Evolutionary conservation across 2,888 invertebrate species (phyloP).

Genomic region (Unio delphinus): DNA sequence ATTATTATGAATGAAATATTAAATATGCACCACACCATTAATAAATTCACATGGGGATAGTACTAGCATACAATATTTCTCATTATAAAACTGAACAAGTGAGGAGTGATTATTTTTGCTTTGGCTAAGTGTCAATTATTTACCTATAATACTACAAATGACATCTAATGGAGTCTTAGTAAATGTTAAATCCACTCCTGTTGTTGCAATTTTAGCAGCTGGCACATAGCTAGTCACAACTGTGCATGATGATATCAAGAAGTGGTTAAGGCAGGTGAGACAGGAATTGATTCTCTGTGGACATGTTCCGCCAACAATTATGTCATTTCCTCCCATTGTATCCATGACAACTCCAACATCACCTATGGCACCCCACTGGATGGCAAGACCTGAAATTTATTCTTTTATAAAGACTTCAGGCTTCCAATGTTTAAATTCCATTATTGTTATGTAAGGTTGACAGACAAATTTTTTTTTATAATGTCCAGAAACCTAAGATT

Average conservation of each 20-base stretch:
- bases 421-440: no score
- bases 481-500: no score
- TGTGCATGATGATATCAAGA: slow-evolving; percentile 81
- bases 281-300: slow-evolving; percentile 96
- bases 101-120: neutral
- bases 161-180: slow-evolving; percentile 73
- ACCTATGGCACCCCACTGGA: slow-evolving; percentile 99
- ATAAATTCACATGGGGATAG: no score
- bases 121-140: slow-evolving; percentile 16
- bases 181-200: no score
- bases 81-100: neutral
- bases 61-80: no score
- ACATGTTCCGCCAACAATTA: slow-evolving; percentile 93
- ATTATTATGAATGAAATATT: no score
- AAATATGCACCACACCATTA: no score
- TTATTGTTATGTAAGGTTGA: no score
- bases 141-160: slow-evolving; percentile 88
- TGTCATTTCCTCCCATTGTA: slow-evolving; percentile 88
- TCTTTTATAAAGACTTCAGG: neutral
- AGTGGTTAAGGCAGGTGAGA: slow-evolving; percentile 87
- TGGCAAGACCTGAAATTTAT: slow-evolving; percentile 77
- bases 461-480: no score
- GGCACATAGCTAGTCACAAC: slow-evolving; percentile 80
- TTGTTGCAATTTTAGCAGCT: slow-evolving; percentile 74
- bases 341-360: slow-evolving; percentile 95